A percentile compares a stretch with the other conserved stretches of the same genome.
phyloP scores from a whole-genome alignment of 2,888 invertebrate genomes.

The Cryptophagus acutangulus region DNA sequence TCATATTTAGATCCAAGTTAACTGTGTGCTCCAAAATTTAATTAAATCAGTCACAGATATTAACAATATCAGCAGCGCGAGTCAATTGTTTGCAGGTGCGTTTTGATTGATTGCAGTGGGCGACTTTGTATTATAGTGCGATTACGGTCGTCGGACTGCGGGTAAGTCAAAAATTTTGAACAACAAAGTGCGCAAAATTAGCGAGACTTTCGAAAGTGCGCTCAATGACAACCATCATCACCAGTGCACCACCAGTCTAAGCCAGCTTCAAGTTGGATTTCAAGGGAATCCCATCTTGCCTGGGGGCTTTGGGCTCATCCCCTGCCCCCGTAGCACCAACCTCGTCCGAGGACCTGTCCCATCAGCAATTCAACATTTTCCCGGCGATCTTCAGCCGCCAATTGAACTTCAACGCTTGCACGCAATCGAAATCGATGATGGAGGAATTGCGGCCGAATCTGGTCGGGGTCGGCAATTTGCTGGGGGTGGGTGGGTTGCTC shows the following conservation, averaged over 20 bases:
- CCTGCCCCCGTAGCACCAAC: constrained; percentile 49
- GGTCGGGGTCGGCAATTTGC: constrained; percentile 69
- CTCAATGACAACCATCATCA: too few relatives aligned
- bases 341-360: constrained; percentile 54
- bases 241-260: constrained; percentile 24
- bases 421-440: constrained; percentile 71
- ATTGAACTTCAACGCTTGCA: constrained; percentile 71
- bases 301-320: constrained; percentile 58
- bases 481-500: constrained; percentile 73
- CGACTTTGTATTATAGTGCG: too few relatives aligned
- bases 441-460: constrained; percentile 81
- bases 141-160: too few relatives aligned
- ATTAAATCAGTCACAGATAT: constrained; percentile 51
- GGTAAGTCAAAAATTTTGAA: too few relatives aligned
- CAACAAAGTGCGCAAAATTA: too few relatives aligned
- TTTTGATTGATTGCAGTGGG: too few relatives aligned
- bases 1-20: constrained; percentile 48
- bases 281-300: constrained; percentile 69
- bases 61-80: constrained; percentile 49
- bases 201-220: too few relatives aligned
- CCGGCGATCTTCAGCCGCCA: constrained; percentile 87
- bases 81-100: constrained; percentile 44
- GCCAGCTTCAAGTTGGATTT: constrained; percentile 74
- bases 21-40: constrained; percentile 48
- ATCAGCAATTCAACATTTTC: constrained; percentile 86